phyloP scores from a whole-genome alignment of 2,888 invertebrate genomes.

The Idaea straminata region DNA sequence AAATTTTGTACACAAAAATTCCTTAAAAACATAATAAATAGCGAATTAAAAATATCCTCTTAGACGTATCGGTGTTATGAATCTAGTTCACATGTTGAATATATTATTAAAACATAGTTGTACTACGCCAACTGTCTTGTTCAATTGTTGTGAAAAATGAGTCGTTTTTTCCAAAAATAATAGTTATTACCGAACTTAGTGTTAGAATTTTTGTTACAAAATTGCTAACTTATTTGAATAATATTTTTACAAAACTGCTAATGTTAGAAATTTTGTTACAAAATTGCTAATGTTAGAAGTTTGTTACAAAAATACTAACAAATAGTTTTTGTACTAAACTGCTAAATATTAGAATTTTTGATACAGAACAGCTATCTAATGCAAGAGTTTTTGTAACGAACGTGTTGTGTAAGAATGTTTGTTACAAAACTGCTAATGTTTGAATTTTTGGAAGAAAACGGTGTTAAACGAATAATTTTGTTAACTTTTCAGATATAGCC shows the following conservation, averaged over 20 bases:
- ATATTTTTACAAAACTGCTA: neutral
- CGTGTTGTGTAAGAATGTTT: constrained; percentile 31
- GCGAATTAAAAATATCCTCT: constrained; percentile 60
- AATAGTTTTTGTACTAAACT: too few relatives aligned
- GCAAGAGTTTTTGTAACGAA: neutral
- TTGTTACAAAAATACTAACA: too few relatives aligned
- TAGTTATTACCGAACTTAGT: constrained; percentile 36
- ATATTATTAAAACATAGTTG: constrained; percentile 31
- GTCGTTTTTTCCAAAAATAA: neutral
- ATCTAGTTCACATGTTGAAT: constrained; percentile 68
- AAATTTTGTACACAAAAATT: constrained; percentile 48
- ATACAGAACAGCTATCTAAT: too few relatives aligned
- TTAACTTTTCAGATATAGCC: neutral
- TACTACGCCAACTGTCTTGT: constrained; percentile 67
- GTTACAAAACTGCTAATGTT: constrained; percentile 34
- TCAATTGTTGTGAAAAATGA: constrained; percentile 66
- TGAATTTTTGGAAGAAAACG: constrained; percentile 36
- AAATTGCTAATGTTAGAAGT: too few relatives aligned
- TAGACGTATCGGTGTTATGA: constrained; percentile 75
- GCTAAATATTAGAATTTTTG: too few relatives aligned
- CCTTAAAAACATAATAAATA: constrained; percentile 48
- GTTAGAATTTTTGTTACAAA: constrained; percentile 58
- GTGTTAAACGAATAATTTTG: constrained; percentile 16
- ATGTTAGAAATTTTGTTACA: too few relatives aligned
- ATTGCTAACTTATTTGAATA: constrained; percentile 36